Base-by-base conservation (phyloP, 2,797 vertebrate species). In the Benthosema pterotum region DNA sequence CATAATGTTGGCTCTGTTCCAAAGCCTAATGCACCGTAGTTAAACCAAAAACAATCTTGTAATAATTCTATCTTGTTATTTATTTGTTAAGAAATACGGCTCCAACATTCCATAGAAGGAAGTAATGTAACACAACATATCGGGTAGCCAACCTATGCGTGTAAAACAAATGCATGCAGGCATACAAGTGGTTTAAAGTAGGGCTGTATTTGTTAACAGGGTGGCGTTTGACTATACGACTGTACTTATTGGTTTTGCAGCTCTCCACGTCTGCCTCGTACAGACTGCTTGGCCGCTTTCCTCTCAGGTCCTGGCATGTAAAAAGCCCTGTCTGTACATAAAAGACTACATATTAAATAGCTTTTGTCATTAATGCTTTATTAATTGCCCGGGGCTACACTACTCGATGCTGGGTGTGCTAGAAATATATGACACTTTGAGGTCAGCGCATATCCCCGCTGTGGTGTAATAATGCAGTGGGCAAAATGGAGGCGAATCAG, bases 291-390 rank as follows among this genome's bases (percentile, higher is more conserved):
- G 90, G 81, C 78, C 84, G 85, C 90, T 92, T 86, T 92, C 91
- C 92, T 75, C 79, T 83, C n/a, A 89, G 91, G 93, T 94, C 87
- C 72, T 88, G 86, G 75, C 81, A 82, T 92, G 92, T 88, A 94
- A 94, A 95, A 94, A 93, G n/a, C 94, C 86, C 89, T 93, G 92
- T 93, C 94, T 85, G 72, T 90, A 94, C 89, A 94, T 94, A 95
- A 93, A 93, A 93, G 91, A 93, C 92, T 90, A 93, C 93, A 94
- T 95, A 96, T 96, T 94, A 95, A 97, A 97, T 95, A 94, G 94
- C 92, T 93, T 95, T 96, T 96, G 96, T 97, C 96, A 96, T 98
- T 97, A 97, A 98, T 96, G 95, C 95, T 97, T 98, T 97, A 98
- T 98, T 97, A 97, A 98, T 96, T 95, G 97, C 97, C 94, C 57